These are phyloP conservation scores for Gavia stellata DNA, from an alignment of 2,113 vertebrate species.

Conservation along the genomic window DNA sequence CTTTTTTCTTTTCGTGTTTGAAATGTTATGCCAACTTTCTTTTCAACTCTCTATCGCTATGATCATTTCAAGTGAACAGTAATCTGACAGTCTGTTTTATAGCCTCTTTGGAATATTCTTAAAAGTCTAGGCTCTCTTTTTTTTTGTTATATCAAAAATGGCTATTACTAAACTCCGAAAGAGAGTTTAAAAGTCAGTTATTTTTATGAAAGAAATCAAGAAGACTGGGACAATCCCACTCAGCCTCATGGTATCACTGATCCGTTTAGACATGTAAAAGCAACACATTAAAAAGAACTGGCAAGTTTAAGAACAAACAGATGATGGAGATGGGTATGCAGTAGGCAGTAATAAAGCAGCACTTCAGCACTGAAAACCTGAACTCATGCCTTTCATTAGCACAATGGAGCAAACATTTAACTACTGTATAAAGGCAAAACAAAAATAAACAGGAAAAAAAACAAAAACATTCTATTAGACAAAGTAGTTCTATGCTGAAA, in stretches of 20 bases:
- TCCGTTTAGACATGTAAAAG: background rate
- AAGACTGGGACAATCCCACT: background rate
- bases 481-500: background rate
- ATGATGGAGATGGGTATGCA: background rate
- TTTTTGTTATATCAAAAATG: background rate
- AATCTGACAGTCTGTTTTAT: background rate
- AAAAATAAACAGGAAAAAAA: background rate
- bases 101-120: background rate
- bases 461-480: fast-evolving
- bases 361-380: background rate
- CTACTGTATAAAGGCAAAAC: background rate
- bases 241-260: background rate
- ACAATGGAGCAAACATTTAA: background rate
- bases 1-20: background rate
- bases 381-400: background rate
- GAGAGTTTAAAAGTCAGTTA: background rate
- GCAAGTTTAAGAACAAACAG: background rate
- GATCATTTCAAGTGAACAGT: background rate
- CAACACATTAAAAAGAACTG: background rate
- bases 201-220: background rate
- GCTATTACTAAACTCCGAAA: background rate
- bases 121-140: background rate
- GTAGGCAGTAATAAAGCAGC: background rate
- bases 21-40: slow-evolving; percentile 4
- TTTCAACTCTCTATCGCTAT: background rate